Conservation (phyloP, 2,797 vertebrate genomes). For the Lacerta bilineata region DNA sequence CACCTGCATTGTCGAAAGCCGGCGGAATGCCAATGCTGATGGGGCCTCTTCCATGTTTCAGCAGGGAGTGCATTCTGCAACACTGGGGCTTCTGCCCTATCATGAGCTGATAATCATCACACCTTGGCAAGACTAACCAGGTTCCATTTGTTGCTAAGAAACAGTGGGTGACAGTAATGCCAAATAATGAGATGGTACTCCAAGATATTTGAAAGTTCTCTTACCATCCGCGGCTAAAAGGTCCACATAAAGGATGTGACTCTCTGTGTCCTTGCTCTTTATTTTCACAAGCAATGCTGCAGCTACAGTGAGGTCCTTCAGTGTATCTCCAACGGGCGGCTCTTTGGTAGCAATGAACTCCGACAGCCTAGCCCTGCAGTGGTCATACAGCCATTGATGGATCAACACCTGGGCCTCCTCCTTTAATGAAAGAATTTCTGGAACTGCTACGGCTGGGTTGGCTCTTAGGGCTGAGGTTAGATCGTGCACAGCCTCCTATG, state of each 20-base stretch:
- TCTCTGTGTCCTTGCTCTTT: constrained; percentile 77
- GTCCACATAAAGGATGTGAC: constrained; percentile 88
- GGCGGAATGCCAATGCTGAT: too few relatives aligned
- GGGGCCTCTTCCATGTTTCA: too few relatives aligned
- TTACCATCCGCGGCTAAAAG: constrained; percentile 86
- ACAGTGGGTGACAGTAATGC: too few relatives aligned
- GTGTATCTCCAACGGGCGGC: constrained; percentile 72
- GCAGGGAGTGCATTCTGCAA: too few relatives aligned
- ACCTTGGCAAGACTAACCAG: too few relatives aligned
- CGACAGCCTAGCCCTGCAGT: constrained; percentile 79
- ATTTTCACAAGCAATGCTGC: constrained; percentile 82
- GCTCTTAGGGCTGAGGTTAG: constrained; percentile 85
- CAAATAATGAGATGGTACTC: not conserved
- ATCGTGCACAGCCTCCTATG: constrained; percentile 88
- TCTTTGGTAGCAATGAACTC: constrained; percentile 66
- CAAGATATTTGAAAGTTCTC: constrained; percentile 23
- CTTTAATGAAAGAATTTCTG: constrained; percentile 88
- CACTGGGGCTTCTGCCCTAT: too few relatives aligned
- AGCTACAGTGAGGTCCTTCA: constrained; percentile 80
- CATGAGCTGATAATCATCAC: too few relatives aligned
- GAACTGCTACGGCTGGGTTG: constrained; percentile 78
- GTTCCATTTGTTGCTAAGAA: too few relatives aligned
- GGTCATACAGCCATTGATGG: constrained; percentile 86
- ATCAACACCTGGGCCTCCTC: constrained; percentile 81
- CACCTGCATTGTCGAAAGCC: too few relatives aligned